Conservation (phyloP, 2,113 vertebrate genomes). For the Mormyrus lacerda region DNA sequence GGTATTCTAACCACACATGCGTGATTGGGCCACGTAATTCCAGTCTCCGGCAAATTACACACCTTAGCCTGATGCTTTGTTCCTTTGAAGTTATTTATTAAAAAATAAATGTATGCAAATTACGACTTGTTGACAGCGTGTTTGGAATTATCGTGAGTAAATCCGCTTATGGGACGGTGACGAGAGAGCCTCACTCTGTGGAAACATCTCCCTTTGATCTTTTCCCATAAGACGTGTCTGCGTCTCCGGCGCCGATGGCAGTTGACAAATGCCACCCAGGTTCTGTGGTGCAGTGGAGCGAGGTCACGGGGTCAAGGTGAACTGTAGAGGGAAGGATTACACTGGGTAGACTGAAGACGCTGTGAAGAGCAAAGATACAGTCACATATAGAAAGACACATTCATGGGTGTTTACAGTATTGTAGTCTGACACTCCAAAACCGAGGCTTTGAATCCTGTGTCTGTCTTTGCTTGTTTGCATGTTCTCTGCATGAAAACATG, state of each 20-base stretch:
- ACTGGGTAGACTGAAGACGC: neutral
- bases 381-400: neutral
- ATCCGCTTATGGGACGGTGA: conserved; percentile 1
- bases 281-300: neutral
- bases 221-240: neutral
- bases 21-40: neutral
- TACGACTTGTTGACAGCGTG: conserved; percentile 14
- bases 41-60: neutral
- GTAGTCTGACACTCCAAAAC: neutral
- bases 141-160: conserved; percentile 19
- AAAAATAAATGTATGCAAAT: conserved; percentile 20
- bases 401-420: neutral
- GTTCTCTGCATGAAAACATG: neutral
- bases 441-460: neutral
- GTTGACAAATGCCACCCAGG: neutral
- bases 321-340: neutral
- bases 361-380: neutral
- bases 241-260: neutral
- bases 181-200: neutral
- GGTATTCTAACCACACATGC: neutral
- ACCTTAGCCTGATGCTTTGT: conserved; percentile 12
- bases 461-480: neutral
- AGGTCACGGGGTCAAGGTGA: neutral
- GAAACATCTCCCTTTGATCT: conserved; percentile 1
- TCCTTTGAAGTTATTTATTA: conserved; percentile 17